Base-by-base conservation (phyloP, 2,888 invertebrate genomes). In the Ormyrus nitidulus region DNA sequence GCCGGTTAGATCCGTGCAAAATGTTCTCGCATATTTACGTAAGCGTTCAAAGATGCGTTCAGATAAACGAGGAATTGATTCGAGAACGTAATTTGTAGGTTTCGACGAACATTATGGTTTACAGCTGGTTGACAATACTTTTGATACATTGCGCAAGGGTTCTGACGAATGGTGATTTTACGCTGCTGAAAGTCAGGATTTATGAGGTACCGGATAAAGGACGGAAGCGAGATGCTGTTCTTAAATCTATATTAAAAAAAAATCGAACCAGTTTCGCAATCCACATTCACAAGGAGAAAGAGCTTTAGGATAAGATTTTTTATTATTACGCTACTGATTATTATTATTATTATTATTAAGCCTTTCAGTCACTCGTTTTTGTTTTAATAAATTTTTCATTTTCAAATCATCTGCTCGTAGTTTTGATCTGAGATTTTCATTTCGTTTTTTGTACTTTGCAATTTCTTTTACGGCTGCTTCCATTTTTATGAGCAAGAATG, bases 91-190 rank as follows among this genome's bases (percentile, higher is more conserved):
- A 58, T 53, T 82, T 83, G 5, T 53, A 88, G 86, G 71, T 79
- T 10, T 76, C 82, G 5, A 83, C 85, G 10, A 84, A 83, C 82
- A 75, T 83, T 6, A 88, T 87, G 85, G 80, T 79, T 11, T 84
- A 83, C 70, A 84, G 84, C 80, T 89, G 87, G 86, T 68, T 84
- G 48, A 66, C 49, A 11, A 84, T 84, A n/a, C 78, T 86, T 7
- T 8, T 82, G n/a, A 56, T 84, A 65, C 53, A 88, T 53, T 44
- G 84, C 10, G 58, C 86, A 1, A 85, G 86, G 8, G 54, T 86
- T 11, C 19, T 85, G 44, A 76, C 44, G 7, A 44, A 83, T 10
- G 81, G 64, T 13, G 87, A 88, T 64, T 88, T 89, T 49, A 80
- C 72, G 48, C 61, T 88, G 11, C 68, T 86, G 13, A 86, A 78